Evolutionary conservation across 92 coral and sea anemone species (phyloP).

Genomic region (Porites divaricata): DNA sequence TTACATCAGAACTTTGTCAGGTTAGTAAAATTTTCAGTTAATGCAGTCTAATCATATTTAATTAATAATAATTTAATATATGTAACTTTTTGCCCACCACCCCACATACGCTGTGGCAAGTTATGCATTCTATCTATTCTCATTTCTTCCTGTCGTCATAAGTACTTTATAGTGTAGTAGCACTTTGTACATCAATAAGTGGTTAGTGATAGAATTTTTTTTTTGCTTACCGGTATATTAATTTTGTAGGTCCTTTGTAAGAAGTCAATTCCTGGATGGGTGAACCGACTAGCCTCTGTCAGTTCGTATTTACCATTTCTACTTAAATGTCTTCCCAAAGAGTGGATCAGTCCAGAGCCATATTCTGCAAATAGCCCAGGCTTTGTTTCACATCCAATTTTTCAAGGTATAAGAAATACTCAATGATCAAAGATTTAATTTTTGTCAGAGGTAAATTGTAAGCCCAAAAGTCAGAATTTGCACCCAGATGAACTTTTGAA

Average conservation of each 20-base stretch:
- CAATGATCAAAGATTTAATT: no score
- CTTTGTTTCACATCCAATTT: conserved; percentile 55
- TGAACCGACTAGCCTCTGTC: conserved; percentile 91
- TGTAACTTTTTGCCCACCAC: no score
- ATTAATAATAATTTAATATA: no score
- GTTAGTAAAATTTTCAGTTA: conserved; percentile 42
- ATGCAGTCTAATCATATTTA: no score
- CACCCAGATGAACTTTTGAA: background rate
- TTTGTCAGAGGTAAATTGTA: background rate
- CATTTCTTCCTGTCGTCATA: no score
- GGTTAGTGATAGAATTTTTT: background rate
- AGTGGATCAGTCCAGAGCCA: conserved; percentile 96
- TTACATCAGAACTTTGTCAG: conserved; percentile 93
- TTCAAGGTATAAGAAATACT: conserved; percentile 53
- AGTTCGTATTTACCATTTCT: conserved; percentile 94
- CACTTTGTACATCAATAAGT: background rate
- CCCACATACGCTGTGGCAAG: no score
- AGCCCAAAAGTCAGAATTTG: background rate
- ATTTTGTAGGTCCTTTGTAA: conserved; percentile 77
- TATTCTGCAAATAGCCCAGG: conserved; percentile 69
- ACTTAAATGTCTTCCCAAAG: conserved; percentile 89
- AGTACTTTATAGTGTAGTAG: no score
- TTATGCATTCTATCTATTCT: no score
- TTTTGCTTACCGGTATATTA: background rate
- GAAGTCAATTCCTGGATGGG: conserved; percentile 95